Evolutionary conservation across 2,888 invertebrate species (phyloP).

Genomic region (Cartodere bifasciata): DNA sequence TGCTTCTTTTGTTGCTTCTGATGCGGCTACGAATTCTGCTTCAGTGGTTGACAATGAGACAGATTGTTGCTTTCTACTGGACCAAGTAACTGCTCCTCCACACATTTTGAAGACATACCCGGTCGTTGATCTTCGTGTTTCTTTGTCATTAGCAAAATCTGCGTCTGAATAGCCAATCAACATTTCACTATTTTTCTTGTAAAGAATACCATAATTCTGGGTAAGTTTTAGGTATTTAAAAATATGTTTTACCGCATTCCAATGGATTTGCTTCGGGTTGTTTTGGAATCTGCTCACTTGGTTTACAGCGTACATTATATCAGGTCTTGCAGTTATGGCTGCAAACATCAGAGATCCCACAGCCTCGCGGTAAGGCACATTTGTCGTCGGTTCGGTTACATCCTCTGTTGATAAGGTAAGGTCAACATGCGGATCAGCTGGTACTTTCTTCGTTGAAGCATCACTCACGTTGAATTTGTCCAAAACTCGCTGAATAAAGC

Average conservation of each 20-base stretch:
- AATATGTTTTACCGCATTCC: conserved; percentile 17
- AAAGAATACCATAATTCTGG: conserved; percentile 13
- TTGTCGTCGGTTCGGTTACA: too few species aligned
- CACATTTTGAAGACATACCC: conserved; percentile 19
- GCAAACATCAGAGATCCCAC: conserved; percentile 16
- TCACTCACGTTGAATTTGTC: conserved; percentile 8
- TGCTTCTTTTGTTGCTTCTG: conserved; percentile 19
- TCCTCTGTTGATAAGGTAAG: too few species aligned
- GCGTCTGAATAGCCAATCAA: conserved; percentile 18
- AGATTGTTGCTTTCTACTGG: conserved; percentile 17
- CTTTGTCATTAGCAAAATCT: conserved; percentile 18
- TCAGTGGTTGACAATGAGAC: conserved; percentile 23
- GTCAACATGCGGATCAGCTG: too few species aligned
- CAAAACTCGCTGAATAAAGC: conserved; percentile 8
- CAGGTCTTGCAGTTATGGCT: conserved; percentile 14
- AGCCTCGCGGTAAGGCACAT: conserved; percentile 14
- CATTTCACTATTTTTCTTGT: conserved; percentile 9
- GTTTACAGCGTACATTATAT: conserved; percentile 16
- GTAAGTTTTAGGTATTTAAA: conserved; percentile 21
- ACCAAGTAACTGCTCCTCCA: conserved; percentile 22
- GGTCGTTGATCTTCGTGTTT: conserved; percentile 18
- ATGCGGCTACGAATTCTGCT: conserved; percentile 23
- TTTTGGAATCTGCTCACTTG: conserved; percentile 14
- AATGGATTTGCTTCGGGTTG: conserved; percentile 11
- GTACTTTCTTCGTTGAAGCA: too few species aligned